Percentiles rank a stretch among this genome's conserved stretches.
These are phyloP conservation scores for Bradypodion ventrale DNA, from an alignment of 2,797 vertebrate species.

Conservation along the genomic window DNA sequence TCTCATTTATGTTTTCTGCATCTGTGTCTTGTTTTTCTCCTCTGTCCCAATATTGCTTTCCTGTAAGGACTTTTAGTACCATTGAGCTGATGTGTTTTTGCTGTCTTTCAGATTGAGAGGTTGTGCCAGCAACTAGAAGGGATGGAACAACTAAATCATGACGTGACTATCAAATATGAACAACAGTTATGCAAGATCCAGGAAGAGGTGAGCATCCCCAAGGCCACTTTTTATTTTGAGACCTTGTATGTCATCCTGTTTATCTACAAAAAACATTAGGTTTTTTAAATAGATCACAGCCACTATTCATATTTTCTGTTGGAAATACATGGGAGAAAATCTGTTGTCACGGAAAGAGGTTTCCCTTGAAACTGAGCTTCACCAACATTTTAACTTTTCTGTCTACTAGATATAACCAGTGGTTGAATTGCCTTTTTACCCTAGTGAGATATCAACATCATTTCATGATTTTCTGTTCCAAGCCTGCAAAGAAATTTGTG, in stretches of 20 bases:
- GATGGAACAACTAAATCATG: slow-evolving; percentile 77
- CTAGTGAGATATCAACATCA: no score
- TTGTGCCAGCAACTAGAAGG: slow-evolving; percentile 81
- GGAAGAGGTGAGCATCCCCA: slow-evolving; percentile 73
- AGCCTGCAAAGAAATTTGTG: no score
- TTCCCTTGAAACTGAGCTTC: no score
- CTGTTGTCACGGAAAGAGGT: not conserved
- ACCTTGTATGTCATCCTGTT: not conserved
- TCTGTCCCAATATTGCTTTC: not conserved
- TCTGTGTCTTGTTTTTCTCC: not conserved
- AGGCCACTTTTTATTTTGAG: not conserved
- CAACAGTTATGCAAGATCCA: slow-evolving; percentile 83
- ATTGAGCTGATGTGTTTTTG: not conserved
- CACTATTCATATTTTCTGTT: no score
- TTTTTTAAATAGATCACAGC: no score
- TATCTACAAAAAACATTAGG: no score
- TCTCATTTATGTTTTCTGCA: not conserved
- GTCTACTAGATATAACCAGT: no score
- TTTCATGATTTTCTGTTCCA: no score
- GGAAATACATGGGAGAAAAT: not conserved
- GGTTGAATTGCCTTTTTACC: no score
- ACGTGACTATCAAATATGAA: slow-evolving; percentile 84
- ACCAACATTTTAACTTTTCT: no score
- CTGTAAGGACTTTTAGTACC: not conserved
- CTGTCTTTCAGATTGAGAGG: slow-evolving; percentile 75